phyloP scores from a whole-genome alignment of 2,888 invertebrate species.

The Cactoblastis cactorum region DNA sequence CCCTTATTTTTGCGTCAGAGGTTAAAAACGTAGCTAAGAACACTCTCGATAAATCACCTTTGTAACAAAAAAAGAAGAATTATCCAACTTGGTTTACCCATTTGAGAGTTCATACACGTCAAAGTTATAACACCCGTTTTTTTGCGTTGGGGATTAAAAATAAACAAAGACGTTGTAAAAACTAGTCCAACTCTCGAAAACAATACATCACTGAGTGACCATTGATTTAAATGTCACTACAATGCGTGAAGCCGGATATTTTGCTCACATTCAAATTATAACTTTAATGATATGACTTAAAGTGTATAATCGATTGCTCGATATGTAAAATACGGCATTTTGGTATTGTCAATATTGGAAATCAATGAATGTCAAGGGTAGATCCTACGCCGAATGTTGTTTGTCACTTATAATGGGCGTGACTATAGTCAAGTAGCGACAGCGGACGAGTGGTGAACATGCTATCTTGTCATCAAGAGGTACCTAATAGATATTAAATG shows the following conservation, averaged over 20 bases:
- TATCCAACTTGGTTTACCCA: too few relatives aligned
- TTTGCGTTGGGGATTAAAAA: too few relatives aligned
- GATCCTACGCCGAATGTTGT: constrained; percentile 10
- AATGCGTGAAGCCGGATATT: constrained; percentile 6
- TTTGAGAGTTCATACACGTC: too few relatives aligned
- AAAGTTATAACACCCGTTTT: too few relatives aligned
- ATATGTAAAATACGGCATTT: background rate
- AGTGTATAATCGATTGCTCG: background rate
- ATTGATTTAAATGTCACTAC: constrained; percentile 7
- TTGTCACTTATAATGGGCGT: constrained; percentile 6
- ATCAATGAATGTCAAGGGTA: constrained; percentile 15
- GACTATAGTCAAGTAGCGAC: background rate
- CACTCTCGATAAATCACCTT: too few relatives aligned
- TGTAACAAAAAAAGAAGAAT: background rate
- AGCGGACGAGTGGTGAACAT: too few relatives aligned
- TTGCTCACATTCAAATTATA: background rate
- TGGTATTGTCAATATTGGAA: background rate
- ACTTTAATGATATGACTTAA: background rate
- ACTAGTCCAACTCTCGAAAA: constrained; percentile 7
- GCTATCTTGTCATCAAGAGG: too few relatives aligned
- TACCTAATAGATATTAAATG: too few relatives aligned
- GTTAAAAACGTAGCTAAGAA: too few relatives aligned
- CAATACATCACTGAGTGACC: constrained; percentile 5
- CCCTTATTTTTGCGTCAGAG: too few relatives aligned
- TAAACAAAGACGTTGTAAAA: constrained; percentile 1